Evolutionary conservation across 2,888 invertebrate genomes (phyloP).

Genomic region (Thecocarcelia acutangulata): DNA sequence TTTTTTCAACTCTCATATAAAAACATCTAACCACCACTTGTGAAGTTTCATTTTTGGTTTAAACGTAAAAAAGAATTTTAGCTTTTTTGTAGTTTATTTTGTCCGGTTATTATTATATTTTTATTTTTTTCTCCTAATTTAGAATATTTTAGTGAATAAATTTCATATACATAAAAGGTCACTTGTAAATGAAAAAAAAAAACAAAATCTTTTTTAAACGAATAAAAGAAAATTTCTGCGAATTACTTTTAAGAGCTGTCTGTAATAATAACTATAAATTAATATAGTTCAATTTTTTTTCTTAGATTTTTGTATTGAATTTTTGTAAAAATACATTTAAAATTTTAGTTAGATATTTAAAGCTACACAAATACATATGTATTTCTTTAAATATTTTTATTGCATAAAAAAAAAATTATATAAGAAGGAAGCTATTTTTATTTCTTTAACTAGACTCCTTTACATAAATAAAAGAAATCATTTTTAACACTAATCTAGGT

Average conservation of each 20-base stretch:
- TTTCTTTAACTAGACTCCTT: slow-evolving; percentile 38
- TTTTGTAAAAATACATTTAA: slow-evolving; percentile 20
- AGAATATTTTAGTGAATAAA: too few species aligned
- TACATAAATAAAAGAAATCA: slow-evolving; percentile 53
- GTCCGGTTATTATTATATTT: too few species aligned
- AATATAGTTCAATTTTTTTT: slow-evolving; percentile 7
- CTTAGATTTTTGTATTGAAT: slow-evolving; percentile 6
- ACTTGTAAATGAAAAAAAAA: too few species aligned
- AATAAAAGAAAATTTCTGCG: not conserved
- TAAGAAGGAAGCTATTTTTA: slow-evolving; percentile 45
- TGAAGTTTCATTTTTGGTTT: too few species aligned
- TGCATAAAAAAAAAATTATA: slow-evolving; percentile 37
- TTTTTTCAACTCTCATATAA: too few species aligned
- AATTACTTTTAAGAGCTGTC: slow-evolving; percentile 39
- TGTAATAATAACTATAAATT: not conserved
- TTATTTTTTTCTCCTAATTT: too few species aligned
- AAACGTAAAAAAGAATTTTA: too few species aligned
- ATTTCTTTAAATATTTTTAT: slow-evolving; percentile 15
- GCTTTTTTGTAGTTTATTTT: too few species aligned
- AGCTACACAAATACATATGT: slow-evolving; percentile 50
- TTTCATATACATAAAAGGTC: too few species aligned
- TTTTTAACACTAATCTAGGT: slow-evolving; percentile 34
- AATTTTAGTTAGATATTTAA: slow-evolving; percentile 39
- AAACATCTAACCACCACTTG: too few species aligned
- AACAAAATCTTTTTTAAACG: too few species aligned